phyloP scores from a whole-genome alignment of 1,140 invertebrate species.

The Temnothorax curvispinosus region DNA sequence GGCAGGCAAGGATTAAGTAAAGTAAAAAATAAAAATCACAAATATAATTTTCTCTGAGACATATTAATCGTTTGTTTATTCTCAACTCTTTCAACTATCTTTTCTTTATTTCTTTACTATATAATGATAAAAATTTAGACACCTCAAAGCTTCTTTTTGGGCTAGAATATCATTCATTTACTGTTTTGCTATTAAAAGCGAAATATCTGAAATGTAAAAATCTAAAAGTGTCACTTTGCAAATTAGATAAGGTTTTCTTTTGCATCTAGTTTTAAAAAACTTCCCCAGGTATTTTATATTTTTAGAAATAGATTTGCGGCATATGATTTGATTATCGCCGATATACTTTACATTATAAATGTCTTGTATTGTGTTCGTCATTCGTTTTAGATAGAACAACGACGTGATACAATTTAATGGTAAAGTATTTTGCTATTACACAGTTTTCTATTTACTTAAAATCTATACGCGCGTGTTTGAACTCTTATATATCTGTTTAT shows the following conservation, averaged over 20 bases:
- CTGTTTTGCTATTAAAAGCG: not conserved
- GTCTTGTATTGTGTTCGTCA: not conserved
- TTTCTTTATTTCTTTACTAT: not conserved
- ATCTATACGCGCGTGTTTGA: not conserved
- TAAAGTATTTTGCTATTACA: not conserved
- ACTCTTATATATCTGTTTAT: not conserved
- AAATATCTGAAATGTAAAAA: not conserved
- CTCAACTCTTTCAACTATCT: not conserved
- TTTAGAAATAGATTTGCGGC: not conserved
- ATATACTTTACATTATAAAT: not conserved
- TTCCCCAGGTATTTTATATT: not conserved
- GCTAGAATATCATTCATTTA: not conserved
- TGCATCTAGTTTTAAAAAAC: not conserved
- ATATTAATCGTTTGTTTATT: slow-evolving; percentile 11
- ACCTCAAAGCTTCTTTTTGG: not conserved
- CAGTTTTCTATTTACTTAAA: not conserved
- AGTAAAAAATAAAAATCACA: not conserved
- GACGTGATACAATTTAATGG: not conserved
- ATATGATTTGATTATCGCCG: not conserved
- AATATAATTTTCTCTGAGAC: not conserved
- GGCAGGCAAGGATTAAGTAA: not conserved
- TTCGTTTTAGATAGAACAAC: not conserved
- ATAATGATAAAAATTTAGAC: slow-evolving; percentile 3
- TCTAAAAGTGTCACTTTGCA: not conserved
- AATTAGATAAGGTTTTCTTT: not conserved